Percentiles rank a stretch among this genome's conserved stretches.
Conservation (phyloP, 2,797 vertebrate genomes). For the Macrochelys suwanniensis region DNA sequence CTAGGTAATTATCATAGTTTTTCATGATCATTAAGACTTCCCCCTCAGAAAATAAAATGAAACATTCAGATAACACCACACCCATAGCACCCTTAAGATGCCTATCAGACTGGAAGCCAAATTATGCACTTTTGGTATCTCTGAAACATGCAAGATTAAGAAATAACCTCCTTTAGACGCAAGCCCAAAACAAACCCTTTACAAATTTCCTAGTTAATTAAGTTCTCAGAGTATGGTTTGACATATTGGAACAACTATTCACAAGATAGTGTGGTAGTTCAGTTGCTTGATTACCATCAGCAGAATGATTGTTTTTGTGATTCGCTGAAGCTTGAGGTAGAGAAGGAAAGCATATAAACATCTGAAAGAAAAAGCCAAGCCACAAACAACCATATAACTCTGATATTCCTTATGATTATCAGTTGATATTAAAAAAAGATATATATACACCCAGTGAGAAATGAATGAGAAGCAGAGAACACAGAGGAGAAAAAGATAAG, state of each 20-base stretch:
- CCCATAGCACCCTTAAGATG: not conserved
- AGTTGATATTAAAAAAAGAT: too few relatives aligned
- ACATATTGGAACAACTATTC: not conserved
- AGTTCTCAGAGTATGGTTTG: not conserved
- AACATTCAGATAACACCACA: not conserved
- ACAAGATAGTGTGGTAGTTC: not conserved
- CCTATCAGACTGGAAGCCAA: conserved; percentile 12
- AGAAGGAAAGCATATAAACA: not conserved
- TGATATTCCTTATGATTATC: too few relatives aligned
- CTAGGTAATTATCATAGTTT: not conserved
- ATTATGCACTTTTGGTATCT: not conserved
- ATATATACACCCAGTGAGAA: too few relatives aligned
- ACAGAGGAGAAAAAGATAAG: too few relatives aligned
- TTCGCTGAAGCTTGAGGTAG: not conserved
- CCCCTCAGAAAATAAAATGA: conserved; percentile 10
- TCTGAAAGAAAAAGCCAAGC: too few relatives aligned
- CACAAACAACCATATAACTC: too few relatives aligned
- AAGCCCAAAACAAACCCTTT: not conserved
- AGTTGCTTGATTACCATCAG: not conserved
- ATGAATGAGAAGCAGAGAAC: too few relatives aligned
- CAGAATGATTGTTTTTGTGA: not conserved
- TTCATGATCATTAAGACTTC: conserved; percentile 25
- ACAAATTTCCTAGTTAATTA: not conserved
- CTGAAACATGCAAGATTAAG: not conserved
- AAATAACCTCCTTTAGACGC: not conserved